Base-by-base conservation (phyloP, 2,113 vertebrate genomes). In the Dolichotis patagonum region DNA sequence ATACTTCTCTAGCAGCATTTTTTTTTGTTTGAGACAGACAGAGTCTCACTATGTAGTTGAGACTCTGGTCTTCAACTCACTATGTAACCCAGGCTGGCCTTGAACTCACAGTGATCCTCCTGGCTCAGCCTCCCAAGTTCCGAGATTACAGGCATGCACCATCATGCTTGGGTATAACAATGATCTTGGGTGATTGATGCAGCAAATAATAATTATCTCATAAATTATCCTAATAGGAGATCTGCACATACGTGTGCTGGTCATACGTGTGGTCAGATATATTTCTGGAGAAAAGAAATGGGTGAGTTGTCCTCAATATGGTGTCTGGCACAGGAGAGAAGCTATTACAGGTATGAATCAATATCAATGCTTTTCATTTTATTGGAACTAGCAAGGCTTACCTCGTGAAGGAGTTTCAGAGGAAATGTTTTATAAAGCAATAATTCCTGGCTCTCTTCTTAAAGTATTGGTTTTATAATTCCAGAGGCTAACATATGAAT, bases 391-490 rank as follows among this genome's bases (percentile, higher is more conserved):
- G 43, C 7, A 49, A 85, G 54, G 28, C 20, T 93, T 28, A 1
- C 10, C 46, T 80, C 67, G 73, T 88, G 43, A 87, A 95, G 52
- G 30, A 75, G 41, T 85, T 87, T 62, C 35, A 78, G 43, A 84
- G 32, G 43, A 85, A 84, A 65, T 82, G 20, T 87, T 86, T 63
- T 38, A 43, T 1, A 90, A 88, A 96, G 60, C 65, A 86, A 7
- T 46, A 92, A 84, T 5, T 38, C 35, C 28, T 65, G 67, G 30
- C 22, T 87, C 11, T 81, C 46, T 30, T 56, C n/a, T 85, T 82
- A 75, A 52, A 81, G 75, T 75, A 62, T 63, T 84, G 22, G 26
- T 82, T 95, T 97, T 81, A 67, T 95, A 87, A 60, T 86, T 93
- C 49, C 1, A 7, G 46, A 75, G 26, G 30, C 67, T 83, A 93